Evolutionary conservation across 2,797 vertebrate species (phyloP), one percentile per base, ranked within the genome.

Genomic region (Clarias laeviceps): DNA sequence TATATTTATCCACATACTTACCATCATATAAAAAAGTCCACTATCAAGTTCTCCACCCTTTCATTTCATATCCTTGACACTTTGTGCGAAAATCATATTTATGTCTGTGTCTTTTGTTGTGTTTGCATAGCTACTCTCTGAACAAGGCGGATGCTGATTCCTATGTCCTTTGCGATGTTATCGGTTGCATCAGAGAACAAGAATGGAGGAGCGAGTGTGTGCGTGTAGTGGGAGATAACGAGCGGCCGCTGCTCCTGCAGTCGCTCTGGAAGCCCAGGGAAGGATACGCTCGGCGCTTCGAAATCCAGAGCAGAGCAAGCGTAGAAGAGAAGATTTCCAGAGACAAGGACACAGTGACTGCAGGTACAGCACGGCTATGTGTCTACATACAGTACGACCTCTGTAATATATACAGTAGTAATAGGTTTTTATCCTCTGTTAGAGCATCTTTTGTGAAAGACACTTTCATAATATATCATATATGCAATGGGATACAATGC

Each of bases 251-350:
- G 85, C 93, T 96, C 80, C 90, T 96, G 66, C 96, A 96, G 91
- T 95, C 96, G 0, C 93, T 96, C 40, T 96, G 96, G 96, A 96
- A 96, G 92, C 96, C 96, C 70, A 94, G 93, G 85, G 95, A 96
- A 61, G 96, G 96, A 17, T 93, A 95, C 84, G 93, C 93, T 0
- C 91, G 96, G 29, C 92, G 95, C 1, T 96, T 96, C n/a, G 96
- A 96, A 90, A 95, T 96, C 89, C 95, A 96, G 89, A 92, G 84
- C 78, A 93, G 92, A 83, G 92, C 92, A 80, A 91, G 57, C 0
- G 92, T 96, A 17, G 96, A 96, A 79, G 94, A 96, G 91, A 93
- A 93, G 90, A 91, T 90, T 0, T 93, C 94, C 82, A 93, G 87
- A 89, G 95, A 96, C 73, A 93, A 93, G 90, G 96, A 96, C 92